Evolutionary conservation across 2,113 vertebrate genomes (phyloP), one percentile per base, ranked within the genome.

Genomic region (Oxyruncus cristatus): DNA sequence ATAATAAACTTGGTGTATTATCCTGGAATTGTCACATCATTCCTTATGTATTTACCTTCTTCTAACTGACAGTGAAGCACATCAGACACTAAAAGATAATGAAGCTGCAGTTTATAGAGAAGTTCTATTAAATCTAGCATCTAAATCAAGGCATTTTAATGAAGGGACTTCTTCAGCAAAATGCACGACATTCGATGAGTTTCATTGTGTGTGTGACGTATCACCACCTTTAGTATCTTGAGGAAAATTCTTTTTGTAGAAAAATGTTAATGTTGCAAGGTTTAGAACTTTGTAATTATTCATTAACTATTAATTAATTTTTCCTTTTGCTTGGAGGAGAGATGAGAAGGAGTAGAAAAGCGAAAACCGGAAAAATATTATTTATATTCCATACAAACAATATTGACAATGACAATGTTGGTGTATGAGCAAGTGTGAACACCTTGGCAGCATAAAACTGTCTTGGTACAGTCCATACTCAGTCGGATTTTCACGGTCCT

Each of bases 221-320:
- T 44, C 16, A 20, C 2, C 14, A 53, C 19, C 27, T 53, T 75
- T 15, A 62, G 10, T 30, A 84, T 19, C 13, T 58, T 42, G 20
- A 75, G 26, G 65, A 53, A 56, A 44, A 23, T 66, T 37, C 1
- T 49, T 56, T 41, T 41, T 9, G 8, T 53, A 71, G 2, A 33
- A 73, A 5, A 46, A 14, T 49, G 35, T 23, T 37, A 8, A 33
- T 19, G 4, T 0, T 14, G 37, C 2, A 80, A 44, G 44, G 63
- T 52, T 75, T 68, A 19, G 11, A 89, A 77, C 5, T 20, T 73
- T 7, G 4, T 35, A 65, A 16, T 47, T 76, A 32, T 19, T n/a
- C 3, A 32, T 1, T 0, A 24, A 35, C 0, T 67, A 11, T 53
- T 41, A 32, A 37, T 58, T 58, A 63, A 1, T 2, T 46, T 74